These are phyloP conservation scores for Caenorhabditis briggsae DNA, from an alignment of 1,140 invertebrate genomes.

Conservation along the genomic window DNA sequence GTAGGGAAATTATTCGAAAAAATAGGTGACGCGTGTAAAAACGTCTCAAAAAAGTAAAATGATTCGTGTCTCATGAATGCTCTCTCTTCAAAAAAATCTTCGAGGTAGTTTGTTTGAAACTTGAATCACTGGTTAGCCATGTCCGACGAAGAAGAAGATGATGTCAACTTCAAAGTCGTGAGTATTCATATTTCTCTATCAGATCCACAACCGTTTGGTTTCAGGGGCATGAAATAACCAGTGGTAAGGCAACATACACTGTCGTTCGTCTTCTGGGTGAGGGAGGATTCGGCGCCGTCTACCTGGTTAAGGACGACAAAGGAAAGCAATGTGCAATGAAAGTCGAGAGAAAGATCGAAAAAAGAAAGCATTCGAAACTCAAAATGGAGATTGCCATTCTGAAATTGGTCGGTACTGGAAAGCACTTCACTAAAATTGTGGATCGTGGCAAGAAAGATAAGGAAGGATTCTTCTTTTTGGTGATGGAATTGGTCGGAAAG, in stretches of 20 bases:
- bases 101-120: too few relatives aligned
- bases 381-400: conserved; percentile 71
- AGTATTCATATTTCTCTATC: background rate
- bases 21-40: too few relatives aligned
- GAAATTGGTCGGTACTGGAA: conserved; percentile 64
- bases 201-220: background rate
- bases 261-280: conserved; percentile 11
- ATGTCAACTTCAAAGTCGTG: background rate
- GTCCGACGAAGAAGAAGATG: conserved; percentile 4
- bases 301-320: conserved; percentile 36
- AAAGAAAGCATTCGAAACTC: conserved; percentile 61
- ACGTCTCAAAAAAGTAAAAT: too few relatives aligned
- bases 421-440: conserved; percentile 65
- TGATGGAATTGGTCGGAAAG: conserved; percentile 70
- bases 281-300: conserved; percentile 21
- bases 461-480: conserved; percentile 64
- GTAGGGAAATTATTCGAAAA: too few relatives aligned
- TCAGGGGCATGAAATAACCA: background rate
- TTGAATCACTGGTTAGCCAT: background rate
- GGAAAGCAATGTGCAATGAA: conserved; percentile 60
- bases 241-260: background rate
- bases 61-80: too few relatives aligned
- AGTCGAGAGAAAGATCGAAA: conserved; percentile 59
- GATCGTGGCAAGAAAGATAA: conserved; percentile 69
- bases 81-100: too few relatives aligned